Percentiles rank a stretch among this genome's conserved stretches.
phyloP scores from a whole-genome alignment of 1,140 invertebrate genomes.

The Hermetia illucens region DNA sequence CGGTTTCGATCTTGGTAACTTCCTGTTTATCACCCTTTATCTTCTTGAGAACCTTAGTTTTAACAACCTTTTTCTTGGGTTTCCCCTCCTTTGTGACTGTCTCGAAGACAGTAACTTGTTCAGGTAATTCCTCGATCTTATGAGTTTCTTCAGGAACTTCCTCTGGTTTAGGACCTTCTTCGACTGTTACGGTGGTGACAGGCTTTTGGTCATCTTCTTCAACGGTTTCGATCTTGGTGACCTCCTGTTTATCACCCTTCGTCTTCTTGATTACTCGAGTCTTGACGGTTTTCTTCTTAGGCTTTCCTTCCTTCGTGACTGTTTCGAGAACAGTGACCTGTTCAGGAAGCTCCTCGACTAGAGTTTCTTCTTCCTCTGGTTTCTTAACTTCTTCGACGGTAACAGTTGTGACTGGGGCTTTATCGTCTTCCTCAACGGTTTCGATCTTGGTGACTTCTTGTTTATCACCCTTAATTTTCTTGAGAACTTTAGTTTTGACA shows the following conservation, averaged over 20 bases:
- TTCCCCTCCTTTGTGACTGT: too few relatives aligned
- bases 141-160: too few relatives aligned
- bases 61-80: too few relatives aligned
- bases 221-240: constrained; percentile 16
- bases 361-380: constrained; percentile 10
- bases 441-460: constrained; percentile 32
- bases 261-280: constrained; percentile 16
- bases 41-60: too few relatives aligned
- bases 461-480: constrained; percentile 26
- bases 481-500: constrained; percentile 31
- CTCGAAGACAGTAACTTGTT: too few relatives aligned
- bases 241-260: constrained; percentile 15
- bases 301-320: constrained; percentile 6
- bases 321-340: constrained; percentile 12
- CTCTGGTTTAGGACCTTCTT: constrained; percentile 4
- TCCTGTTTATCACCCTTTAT: too few relatives aligned
- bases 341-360: too few relatives aligned
- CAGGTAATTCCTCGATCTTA: too few relatives aligned
- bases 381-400: constrained; percentile 18
- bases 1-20: too few relatives aligned
- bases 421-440: constrained; percentile 31
- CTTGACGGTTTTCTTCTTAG: constrained; percentile 12
- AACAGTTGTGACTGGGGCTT: constrained; percentile 25
- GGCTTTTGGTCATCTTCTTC: constrained; percentile 21
- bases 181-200: constrained; percentile 9